phyloP scores from a whole-genome alignment of 2,797 vertebrate genomes.

The Podarcis lilfordi region DNA sequence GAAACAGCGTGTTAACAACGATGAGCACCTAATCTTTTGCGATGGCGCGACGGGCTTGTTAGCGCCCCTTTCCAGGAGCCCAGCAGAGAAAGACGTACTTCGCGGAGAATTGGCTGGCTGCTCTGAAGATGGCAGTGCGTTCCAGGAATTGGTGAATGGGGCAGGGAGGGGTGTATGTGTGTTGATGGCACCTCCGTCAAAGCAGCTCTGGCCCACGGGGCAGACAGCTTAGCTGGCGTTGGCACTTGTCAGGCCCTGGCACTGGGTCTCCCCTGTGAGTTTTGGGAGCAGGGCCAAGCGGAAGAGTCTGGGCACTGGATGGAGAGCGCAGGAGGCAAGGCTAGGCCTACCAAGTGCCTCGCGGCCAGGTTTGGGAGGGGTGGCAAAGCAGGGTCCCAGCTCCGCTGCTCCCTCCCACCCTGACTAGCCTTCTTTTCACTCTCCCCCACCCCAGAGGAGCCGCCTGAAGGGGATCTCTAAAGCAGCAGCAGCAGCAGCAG shows the following conservation, averaged over 20 bases:
- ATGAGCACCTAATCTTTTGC: neutral
- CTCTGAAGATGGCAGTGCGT: neutral
- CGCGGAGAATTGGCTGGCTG: neutral
- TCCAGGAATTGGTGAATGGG: neutral
- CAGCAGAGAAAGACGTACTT: neutral
- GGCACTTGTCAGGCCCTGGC: neutral
- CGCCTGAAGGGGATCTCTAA: too few relatives aligned
- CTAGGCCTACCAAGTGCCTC: too few relatives aligned
- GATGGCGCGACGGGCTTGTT: constrained; percentile 21
- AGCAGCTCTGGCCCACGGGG: accelerated
- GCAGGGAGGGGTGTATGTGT: neutral
- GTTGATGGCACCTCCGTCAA: neutral
- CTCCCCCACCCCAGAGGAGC: too few relatives aligned
- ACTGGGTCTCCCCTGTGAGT: neutral
- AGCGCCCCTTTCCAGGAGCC: constrained; percentile 39
- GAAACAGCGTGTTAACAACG: constrained; percentile 44
- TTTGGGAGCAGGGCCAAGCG: neutral
- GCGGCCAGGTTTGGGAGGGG: too few relatives aligned
- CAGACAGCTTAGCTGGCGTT: neutral
- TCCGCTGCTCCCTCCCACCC: too few relatives aligned
- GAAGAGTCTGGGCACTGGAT: neutral
- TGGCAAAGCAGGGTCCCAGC: too few relatives aligned
- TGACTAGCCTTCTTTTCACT: too few relatives aligned
- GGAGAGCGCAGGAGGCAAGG: too few relatives aligned
- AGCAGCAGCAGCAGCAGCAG: too few relatives aligned